Percentiles rank a stretch among this genome's conserved stretches.
Conservation (phyloP, 1,140 invertebrate species). For the Camponotus floridanus region DNA sequence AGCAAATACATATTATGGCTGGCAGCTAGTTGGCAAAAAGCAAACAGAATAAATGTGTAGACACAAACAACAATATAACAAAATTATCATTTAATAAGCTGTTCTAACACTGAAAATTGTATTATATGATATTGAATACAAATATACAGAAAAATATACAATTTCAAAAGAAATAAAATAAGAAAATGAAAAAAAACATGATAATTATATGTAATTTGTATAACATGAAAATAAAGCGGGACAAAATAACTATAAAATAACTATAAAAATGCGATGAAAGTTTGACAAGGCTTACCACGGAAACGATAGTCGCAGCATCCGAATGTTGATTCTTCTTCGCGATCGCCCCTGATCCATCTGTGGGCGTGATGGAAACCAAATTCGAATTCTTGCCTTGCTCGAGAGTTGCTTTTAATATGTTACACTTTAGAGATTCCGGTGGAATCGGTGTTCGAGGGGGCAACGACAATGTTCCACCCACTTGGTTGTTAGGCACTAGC, state of each 20-base stretch:
- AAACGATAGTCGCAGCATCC: constrained; percentile 90
- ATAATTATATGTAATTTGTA: neutral
- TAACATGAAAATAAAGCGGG: constrained; percentile 18
- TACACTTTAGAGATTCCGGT: constrained; percentile 96
- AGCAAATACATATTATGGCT: constrained; percentile 77
- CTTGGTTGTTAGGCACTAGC: constrained; percentile 84
- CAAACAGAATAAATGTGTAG: constrained; percentile 43
- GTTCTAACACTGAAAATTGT: neutral
- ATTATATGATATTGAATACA: constrained; percentile 21
- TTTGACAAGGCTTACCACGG: constrained; percentile 88
- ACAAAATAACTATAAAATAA: constrained; percentile 26
- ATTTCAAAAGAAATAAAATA: constrained; percentile 4
- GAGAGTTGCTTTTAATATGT: constrained; percentile 93
- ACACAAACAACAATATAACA: constrained; percentile 12
- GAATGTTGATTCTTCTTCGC: constrained; percentile 82
- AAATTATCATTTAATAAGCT: constrained; percentile 33
- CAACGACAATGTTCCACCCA: constrained; percentile 83
- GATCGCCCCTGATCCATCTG: constrained; percentile 81
- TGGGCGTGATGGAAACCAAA: constrained; percentile 82
- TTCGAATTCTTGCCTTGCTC: constrained; percentile 84
- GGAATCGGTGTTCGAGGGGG: constrained; percentile 88
- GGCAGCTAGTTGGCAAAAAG: constrained; percentile 74
- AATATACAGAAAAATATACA: neutral
- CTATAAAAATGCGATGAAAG: neutral
- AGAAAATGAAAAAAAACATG: neutral